These are phyloP conservation scores for Brassicogethes aeneus DNA, from an alignment of 2,888 invertebrate genomes.

Conservation along the genomic window DNA sequence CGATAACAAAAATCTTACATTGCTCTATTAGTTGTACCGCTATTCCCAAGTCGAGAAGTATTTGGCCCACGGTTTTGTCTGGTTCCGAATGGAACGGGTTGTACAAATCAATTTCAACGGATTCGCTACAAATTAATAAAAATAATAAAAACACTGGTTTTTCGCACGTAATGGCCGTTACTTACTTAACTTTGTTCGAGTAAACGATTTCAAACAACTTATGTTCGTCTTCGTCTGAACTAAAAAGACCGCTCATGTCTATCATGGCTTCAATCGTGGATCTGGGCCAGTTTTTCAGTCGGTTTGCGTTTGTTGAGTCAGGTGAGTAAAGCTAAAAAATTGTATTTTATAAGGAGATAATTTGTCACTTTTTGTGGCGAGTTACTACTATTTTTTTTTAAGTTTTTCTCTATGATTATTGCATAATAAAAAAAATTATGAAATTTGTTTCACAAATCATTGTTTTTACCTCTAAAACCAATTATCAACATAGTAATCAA, in stretches of 20 bases:
- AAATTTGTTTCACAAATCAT: too few species aligned
- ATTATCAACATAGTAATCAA: too few species aligned
- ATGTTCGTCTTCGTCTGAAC: not conserved
- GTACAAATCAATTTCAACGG: slow-evolving; percentile 21
- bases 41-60: slow-evolving; percentile 19
- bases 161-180: not conserved
- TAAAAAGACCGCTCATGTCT: slow-evolving; percentile 11
- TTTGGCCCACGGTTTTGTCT: slow-evolving; percentile 18
- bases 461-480: too few species aligned
- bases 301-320: slow-evolving; percentile 15
- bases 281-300: slow-evolving; percentile 19
- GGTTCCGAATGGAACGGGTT: slow-evolving; percentile 7
- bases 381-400: too few species aligned
- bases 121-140: slow-evolving; percentile 15
- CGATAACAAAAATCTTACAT: slow-evolving; percentile 8
- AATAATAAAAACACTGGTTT: slow-evolving; percentile 1
- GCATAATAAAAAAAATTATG: too few species aligned
- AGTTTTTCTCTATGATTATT: too few species aligned
- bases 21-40: slow-evolving; percentile 21
- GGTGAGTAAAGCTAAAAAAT: slow-evolving; percentile 24
- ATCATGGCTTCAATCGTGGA: slow-evolving; percentile 15
- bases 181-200: slow-evolving; percentile 14
- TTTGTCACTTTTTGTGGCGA: slow-evolving; percentile 1
- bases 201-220: slow-evolving; percentile 17
- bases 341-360: not conserved